Evolutionary conservation across 2,888 invertebrate species (phyloP), one percentile per base, ranked within the genome.

Genomic region (Iphiclides podalirius): DNA sequence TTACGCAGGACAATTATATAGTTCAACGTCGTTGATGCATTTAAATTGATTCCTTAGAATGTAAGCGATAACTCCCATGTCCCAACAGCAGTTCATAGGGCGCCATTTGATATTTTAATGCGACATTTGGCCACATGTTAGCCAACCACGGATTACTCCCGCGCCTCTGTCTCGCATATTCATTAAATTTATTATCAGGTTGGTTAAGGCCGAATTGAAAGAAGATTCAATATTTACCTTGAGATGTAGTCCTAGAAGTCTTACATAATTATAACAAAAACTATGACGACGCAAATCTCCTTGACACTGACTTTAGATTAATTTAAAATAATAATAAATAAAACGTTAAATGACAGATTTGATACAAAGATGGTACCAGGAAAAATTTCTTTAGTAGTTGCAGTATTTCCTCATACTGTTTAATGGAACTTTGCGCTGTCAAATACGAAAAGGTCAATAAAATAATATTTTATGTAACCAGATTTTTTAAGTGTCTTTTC

Each of bases 81-180:
- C 72, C 59, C 55, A 73, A 76, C 68, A 66, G 41, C 63, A 57
- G 78, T 77, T 78, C 77, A 73, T 56, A 65, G 81, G 80, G 83
- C 81, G 70, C 28, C 61, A 63, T 63, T 70, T 85, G 84, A 75
- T 84, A 85, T 83, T 86, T 82, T 72, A 67, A 67, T 67, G 74
- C 65, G 79, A 79, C 79, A 82, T 85, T 86, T 76, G 66, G 70
- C 66, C 71, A 77, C 66, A 67, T 60, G 64, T 85, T 84, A 65
- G 76, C 75, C 59, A 83, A 83, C 69, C 63, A 51, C 65, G 63
- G 57, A 66, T 64, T 61, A 67, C 70, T 71, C 66, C 58, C 54
- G 63, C 61, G 62, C 58, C 58, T 50, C 57, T 53, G 55, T 34
- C 15, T 47, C 15, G 23, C 16, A 26, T n/a, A 40, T 16, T 4